Base-by-base conservation (phyloP, 64 coral and sea anemone species). In the Montipora efflorescens region DNA sequence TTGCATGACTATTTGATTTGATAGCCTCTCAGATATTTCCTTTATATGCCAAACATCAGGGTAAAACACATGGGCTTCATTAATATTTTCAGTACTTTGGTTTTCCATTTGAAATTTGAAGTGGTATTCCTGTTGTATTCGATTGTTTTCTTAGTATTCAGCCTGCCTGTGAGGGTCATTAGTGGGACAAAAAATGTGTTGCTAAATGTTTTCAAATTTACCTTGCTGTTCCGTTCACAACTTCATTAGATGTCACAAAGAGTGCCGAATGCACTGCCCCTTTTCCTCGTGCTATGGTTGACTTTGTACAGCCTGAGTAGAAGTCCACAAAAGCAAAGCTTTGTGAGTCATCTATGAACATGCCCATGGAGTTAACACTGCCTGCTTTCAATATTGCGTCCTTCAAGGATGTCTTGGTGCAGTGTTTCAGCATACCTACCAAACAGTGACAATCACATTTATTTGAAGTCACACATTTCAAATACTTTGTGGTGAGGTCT, bases 171-270 rank as follows among this genome's bases (percentile, higher is more conserved):
- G 59, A 64, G 59, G 59, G 59, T 12, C 9, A 55, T 55, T 55
- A 55, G 9, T 55, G 11, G 25, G 3, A 7, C 4, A 13, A 4
- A 14, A 67, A 67, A 67, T 12, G 20, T 21, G 68, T 71, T 71
- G 68, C 10, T 71, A 71, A 71, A 5, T 71, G 5, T 71, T 71
- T 19, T n/a, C 68, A 71, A 71, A 12, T 7, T 86, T 86, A 70
- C 82, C 82, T 86, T 69, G 82, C 82, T 28, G 82, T 86, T 18
- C 52, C 86, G 53, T 57, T 57, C 10, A 55, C 53, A 14, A 86
- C 43, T 46, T 86, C 45, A 18, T 86, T 86, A 4, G 66, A 69
- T 4, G 83, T 86, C 14, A 86, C 12, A 8, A 86, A 86, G 15
- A 86, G 61, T 71, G 83, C 62, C 7, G 83, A 86, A 46, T 48